Conservation (phyloP, 2,797 vertebrate species). For the Poecilia wingei region DNA sequence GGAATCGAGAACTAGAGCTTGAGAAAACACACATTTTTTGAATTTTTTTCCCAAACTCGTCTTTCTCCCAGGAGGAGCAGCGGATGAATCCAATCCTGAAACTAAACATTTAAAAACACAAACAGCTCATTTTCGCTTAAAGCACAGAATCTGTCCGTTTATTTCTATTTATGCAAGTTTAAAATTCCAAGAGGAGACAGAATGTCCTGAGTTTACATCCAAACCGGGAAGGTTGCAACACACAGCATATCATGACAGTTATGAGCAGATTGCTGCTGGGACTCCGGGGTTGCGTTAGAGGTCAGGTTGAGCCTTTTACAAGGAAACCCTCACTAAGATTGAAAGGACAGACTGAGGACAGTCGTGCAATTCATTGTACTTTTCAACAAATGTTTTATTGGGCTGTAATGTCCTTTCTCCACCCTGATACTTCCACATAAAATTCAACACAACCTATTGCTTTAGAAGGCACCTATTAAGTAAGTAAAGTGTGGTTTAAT, state of each 20-base stretch:
- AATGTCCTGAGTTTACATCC: background rate
- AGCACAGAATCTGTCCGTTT: conserved; percentile 40
- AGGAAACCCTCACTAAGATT: background rate
- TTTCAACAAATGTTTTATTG: background rate
- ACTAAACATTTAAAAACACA: background rate
- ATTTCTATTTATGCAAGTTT: conserved; percentile 3
- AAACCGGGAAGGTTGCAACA: conserved; percentile 12
- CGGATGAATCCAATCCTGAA: conserved; percentile 1
- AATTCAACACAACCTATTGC: too few relatives aligned
- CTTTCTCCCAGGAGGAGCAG: conserved; percentile 51
- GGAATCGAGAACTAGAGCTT: conserved; percentile 50
- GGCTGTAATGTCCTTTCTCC: background rate
- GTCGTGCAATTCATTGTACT: background rate
- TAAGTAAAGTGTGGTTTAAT: too few relatives aligned
- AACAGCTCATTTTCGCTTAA: background rate
- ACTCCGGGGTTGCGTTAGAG: background rate
- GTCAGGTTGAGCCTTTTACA: background rate
- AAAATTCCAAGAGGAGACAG: conserved; percentile 4
- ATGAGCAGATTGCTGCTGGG: background rate
- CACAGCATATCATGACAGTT: conserved; percentile 29
- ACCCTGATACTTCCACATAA: background rate
- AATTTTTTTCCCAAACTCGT: conserved; percentile 77
- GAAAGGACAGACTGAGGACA: background rate
- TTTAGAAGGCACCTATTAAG: too few relatives aligned
- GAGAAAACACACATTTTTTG: conserved; percentile 69